These are phyloP conservation scores for Erannis defoliaria DNA, from an alignment of 2,888 invertebrate genomes.

Conservation along the genomic window DNA sequence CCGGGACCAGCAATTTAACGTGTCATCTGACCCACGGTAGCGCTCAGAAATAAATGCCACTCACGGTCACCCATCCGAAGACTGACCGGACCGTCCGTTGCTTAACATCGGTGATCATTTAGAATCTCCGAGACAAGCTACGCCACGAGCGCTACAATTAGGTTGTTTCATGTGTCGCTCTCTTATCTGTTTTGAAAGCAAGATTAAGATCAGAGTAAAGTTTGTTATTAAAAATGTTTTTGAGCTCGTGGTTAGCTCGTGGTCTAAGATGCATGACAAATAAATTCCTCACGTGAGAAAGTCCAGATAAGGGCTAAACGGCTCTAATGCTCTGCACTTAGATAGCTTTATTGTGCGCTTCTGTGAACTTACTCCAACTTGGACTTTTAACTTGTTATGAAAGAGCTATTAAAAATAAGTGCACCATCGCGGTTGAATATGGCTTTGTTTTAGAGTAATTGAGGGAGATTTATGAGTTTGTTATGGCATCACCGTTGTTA, in stretches of 20 bases:
- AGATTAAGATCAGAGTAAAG: too few species aligned
- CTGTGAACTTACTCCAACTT: conserved; percentile 53
- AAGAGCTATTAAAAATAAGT: conserved; percentile 40
- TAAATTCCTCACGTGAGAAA: conserved; percentile 76
- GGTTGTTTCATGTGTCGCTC: too few species aligned
- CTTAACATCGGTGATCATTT: too few species aligned
- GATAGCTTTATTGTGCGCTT: conserved; percentile 64
- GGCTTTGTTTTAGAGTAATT: conserved; percentile 30
- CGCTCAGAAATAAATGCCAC: too few species aligned
- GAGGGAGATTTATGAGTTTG: conserved; percentile 26
- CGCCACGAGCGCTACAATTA: too few species aligned
- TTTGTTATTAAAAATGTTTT: too few species aligned
- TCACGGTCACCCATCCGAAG: too few species aligned
- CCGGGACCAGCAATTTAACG: too few species aligned
- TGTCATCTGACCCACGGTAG: too few species aligned
- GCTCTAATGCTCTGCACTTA: conserved; percentile 61
- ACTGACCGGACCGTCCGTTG: too few species aligned
- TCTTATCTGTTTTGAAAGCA: too few species aligned
- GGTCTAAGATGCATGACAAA: conserved; percentile 61
- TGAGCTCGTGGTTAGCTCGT: conserved; percentile 6
- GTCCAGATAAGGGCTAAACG: conserved; percentile 65
- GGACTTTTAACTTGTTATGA: conserved; percentile 38
- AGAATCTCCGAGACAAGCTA: too few species aligned
- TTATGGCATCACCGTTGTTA: conserved; percentile 15
- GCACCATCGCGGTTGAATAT: conserved; percentile 34